A percentile compares a stretch with the other conserved stretches of the same genome.
phyloP scores from a whole-genome alignment of 1,140 invertebrate species.

The Propsilocerus akamusi region DNA sequence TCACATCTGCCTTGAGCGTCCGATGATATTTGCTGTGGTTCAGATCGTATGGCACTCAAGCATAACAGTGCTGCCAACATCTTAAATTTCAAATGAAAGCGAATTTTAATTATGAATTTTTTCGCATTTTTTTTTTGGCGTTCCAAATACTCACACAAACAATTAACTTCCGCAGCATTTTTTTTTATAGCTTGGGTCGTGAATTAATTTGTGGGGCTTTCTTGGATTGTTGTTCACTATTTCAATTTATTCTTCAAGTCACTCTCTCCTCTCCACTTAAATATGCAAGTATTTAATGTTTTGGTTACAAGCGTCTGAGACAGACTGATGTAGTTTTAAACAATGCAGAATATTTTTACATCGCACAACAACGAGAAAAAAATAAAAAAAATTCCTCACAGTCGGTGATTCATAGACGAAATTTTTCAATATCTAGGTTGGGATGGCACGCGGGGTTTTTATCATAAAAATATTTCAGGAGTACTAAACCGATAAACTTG shows the following conservation, averaged over 20 bases:
- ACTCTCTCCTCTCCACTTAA: background rate
- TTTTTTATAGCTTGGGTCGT: background rate
- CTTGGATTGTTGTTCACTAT: background rate
- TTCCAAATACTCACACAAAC: background rate
- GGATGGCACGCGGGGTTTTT: too few species aligned
- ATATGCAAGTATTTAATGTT: too few species aligned
- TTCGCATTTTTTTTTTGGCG: background rate
- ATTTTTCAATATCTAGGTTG: too few species aligned
- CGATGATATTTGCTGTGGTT: background rate
- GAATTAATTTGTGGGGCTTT: background rate
- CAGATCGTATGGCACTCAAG: background rate
- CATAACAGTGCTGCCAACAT: background rate
- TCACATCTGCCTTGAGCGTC: background rate
- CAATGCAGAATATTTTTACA: slow-evolving; percentile 3
- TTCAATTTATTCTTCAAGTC: background rate
- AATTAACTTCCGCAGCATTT: background rate
- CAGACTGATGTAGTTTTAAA: slow-evolving; percentile 2
- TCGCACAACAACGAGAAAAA: too few species aligned
- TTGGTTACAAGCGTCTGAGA: background rate
- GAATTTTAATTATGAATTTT: background rate
- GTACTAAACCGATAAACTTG: too few species aligned
- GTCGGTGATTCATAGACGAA: too few species aligned
- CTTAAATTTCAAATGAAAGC: background rate
- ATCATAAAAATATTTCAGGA: too few species aligned
- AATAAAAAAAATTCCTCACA: too few species aligned